Base-by-base conservation (phyloP, 2,113 vertebrate genomes). In the Grus americana region DNA sequence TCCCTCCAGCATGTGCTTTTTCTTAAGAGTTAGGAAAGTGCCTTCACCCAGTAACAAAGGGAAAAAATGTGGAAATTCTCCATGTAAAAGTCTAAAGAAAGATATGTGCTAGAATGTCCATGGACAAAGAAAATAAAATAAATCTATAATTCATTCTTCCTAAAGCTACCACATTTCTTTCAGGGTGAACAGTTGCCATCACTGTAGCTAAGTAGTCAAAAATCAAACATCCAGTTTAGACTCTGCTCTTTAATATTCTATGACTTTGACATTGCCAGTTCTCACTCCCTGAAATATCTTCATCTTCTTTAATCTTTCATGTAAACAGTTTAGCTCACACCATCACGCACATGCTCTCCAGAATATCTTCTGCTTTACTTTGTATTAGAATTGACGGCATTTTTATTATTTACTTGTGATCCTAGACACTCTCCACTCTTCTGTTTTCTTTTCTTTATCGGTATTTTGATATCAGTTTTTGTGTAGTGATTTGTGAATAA, bases 241-340 rank as follows among this genome's bases (percentile, higher is more conserved):
- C 32, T 82, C 54, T 47, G 59, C 86, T 95, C 47, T 96, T 97
- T 68, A 92, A 72, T 96, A 92, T 89, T 95, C 88, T 76, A 32
- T 89, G 73, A 74, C 76, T 95, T 93, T 89, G 65, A 92, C 73
- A 75, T 92, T 93, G 73, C 34, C 70, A 40, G 36, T 86, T 94
- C 47, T 94, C 65, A 24, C 63, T 78, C 40, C 42, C 68, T 93
- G 88, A 92, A 95, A 93, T 96, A 58, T 78, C 93, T 93, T 91
- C 83, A 75, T 93, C 88, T 75, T 96, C 91, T 94, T 95, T 93
- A 94, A 94, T 96, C 90, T 95, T 96, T 94, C 70, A 92, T 94
- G 71, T 88, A 92, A 93, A 87, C 91, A 79, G 38, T 93, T 97
- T 90, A 83, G 73, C 38, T 93, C 66, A 46, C 70, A 65, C 70